A percentile compares a stretch with the other conserved stretches of the same genome.
Evolutionary conservation across 2,888 invertebrate species (phyloP).

Genomic region (Apeira syringaria): DNA sequence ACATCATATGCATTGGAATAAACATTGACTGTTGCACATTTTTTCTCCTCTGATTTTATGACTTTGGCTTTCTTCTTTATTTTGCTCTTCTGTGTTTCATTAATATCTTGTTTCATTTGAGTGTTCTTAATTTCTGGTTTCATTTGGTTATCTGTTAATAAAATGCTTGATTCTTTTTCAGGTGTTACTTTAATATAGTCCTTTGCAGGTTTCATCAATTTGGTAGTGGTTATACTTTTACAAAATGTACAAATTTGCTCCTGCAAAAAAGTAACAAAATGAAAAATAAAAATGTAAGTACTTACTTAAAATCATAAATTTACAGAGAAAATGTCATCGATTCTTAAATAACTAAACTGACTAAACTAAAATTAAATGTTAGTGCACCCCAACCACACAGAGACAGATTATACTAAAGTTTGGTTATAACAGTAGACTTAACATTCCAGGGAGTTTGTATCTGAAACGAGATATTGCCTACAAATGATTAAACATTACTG

Average conservation of each 20-base stretch:
- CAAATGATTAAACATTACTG: too few relatives aligned
- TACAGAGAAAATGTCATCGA: too few relatives aligned
- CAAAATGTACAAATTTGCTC: constrained; percentile 65
- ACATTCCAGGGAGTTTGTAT: too few relatives aligned
- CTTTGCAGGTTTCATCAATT: constrained; percentile 46
- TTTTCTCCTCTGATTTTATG: constrained; percentile 1
- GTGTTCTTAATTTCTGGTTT: constrained; percentile 7
- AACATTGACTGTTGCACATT: constrained; percentile 42
- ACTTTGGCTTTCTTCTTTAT: too few relatives aligned
- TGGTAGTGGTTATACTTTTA: constrained; percentile 43
- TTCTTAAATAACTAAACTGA: too few relatives aligned
- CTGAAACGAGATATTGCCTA: too few relatives aligned
- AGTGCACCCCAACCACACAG: too few relatives aligned
- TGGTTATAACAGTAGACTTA: too few relatives aligned
- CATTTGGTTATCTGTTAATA: background rate
- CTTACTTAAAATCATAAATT: too few relatives aligned
- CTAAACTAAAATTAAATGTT: too few relatives aligned
- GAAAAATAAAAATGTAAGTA: too few relatives aligned
- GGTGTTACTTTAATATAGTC: constrained; percentile 14
- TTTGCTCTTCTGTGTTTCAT: constrained; percentile 4
- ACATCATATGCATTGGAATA: constrained; percentile 63
- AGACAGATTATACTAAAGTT: too few relatives aligned
- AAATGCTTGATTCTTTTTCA: constrained; percentile 5
- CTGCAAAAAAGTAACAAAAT: constrained; percentile 46
- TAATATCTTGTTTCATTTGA: constrained; percentile 3